Conservation (phyloP, 2,113 vertebrate species). For the Chionis minor region DNA sequence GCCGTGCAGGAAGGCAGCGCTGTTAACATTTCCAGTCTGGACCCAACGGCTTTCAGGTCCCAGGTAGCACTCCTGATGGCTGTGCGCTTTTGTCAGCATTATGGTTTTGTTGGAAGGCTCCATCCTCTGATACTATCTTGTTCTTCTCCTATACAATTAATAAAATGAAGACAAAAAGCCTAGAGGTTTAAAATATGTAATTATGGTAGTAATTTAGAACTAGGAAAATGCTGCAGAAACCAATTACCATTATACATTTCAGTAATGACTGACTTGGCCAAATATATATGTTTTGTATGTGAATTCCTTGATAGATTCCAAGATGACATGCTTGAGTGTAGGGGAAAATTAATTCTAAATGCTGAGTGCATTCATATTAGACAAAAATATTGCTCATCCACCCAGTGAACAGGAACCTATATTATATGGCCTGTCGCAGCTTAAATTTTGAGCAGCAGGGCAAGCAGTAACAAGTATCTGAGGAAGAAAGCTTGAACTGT, state of each 20-base stretch:
- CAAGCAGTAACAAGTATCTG: not conserved
- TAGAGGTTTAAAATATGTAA: conserved; percentile 44
- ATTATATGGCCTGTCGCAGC: not conserved
- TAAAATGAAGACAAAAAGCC: conserved; percentile 48
- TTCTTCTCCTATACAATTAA: conserved; percentile 50
- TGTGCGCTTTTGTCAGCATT: not conserved
- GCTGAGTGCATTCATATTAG: not conserved
- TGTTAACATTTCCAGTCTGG: not conserved
- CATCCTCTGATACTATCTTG: conserved; percentile 24
- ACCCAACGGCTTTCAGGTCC: not conserved
- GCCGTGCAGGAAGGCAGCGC: not conserved
- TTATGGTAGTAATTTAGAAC: conserved; percentile 46
- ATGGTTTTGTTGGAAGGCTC: conserved; percentile 8
- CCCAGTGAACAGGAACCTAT: not conserved
- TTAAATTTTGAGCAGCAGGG: not conserved
- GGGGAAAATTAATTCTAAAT: conserved; percentile 25
- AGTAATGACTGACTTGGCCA: conserved; percentile 33
- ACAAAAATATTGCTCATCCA: not conserved
- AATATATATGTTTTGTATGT: conserved; percentile 9
- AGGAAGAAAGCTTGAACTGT: not conserved
- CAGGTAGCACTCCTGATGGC: not conserved
- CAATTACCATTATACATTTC: conserved; percentile 32
- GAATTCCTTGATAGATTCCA: not conserved
- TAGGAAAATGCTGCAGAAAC: conserved; percentile 35
- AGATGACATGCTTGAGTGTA: not conserved